Evolutionary conservation across 2,888 invertebrate species (phyloP), one percentile per base, ranked within the genome.

Genomic region (Epistrophe grossulariae): DNA sequence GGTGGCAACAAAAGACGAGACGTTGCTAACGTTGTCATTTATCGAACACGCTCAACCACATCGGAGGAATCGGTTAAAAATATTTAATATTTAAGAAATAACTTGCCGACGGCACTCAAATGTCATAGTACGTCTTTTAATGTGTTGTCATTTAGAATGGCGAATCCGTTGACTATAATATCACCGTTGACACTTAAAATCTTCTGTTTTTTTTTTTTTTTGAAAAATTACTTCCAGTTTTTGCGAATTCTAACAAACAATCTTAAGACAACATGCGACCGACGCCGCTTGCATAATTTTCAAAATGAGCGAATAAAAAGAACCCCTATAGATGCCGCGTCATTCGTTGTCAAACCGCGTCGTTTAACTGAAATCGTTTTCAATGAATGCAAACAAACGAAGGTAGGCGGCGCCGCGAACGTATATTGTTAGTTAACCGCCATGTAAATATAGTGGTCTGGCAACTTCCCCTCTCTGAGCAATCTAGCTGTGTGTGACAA

Each of bases 271-370:
- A 52, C 66, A 66, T 57, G 73, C 79, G 68, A 79, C 43, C 79
- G 68, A 80, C 31, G 76, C 50, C 62, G 48, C 81, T 81, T 50
- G 71, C 52, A 79, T 72, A 62, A 11, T 70, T 55, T 79, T 70
- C 55, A 68, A 72, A 76, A 72, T 81, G 76, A 81, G 62, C 80
- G 74, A 73, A 38, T 78, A n/a, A 28, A 38, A 74, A 50, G 74
- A 84, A 71, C 81, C 71, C 71, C 81, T 80, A 59, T 82, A 87
- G 76, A 79, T 79, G 82, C 79, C 87, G 82, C 89, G 90, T 90
- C 90, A 90, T 90, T 89, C 89, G 89, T 79, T 89, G 90, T 89
- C 90, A 89, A 90, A 90, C 88, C 89, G 89, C 90, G 89, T 91
- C 90, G 90, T 89, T 88, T 89, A 90, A 91, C 91, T 91, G 90